Percentiles rank a stretch among this genome's conserved stretches.
phyloP scores from a whole-genome alignment of 1,140 invertebrate species.

The Euglossa dilemma region DNA sequence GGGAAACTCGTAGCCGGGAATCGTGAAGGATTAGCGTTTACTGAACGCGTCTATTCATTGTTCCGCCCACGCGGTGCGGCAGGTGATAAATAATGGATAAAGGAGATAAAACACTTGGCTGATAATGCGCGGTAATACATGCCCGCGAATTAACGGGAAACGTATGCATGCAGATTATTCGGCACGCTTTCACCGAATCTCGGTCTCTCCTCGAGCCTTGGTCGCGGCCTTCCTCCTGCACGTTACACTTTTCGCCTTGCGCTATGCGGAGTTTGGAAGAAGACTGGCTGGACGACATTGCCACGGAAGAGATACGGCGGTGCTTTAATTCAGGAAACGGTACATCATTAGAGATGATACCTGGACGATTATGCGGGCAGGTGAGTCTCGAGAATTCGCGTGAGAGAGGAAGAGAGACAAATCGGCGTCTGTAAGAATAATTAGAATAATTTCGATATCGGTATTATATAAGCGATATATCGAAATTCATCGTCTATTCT shows the following conservation, averaged over 20 bases:
- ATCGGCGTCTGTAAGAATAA: too few relatives aligned
- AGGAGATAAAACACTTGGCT: neutral
- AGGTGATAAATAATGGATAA: constrained; percentile 19
- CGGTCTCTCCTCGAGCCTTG: neutral
- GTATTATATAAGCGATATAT: too few relatives aligned
- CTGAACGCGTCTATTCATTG: neutral
- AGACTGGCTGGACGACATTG: too few relatives aligned
- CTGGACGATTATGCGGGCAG: too few relatives aligned
- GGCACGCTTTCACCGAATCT: constrained; percentile 48
- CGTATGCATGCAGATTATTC: constrained; percentile 13
- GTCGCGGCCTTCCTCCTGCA: neutral
- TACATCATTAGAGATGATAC: too few relatives aligned
- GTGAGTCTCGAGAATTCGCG: too few relatives aligned
- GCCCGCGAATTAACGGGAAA: constrained; percentile 17
- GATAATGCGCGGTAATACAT: constrained; percentile 5
- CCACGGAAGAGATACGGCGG: too few relatives aligned
- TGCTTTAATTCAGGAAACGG: neutral
- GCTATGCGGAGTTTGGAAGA: too few relatives aligned
- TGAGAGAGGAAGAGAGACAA: too few relatives aligned
- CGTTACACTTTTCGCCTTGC: neutral
- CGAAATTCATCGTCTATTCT: too few relatives aligned
- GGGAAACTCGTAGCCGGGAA: neutral
- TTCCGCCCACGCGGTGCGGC: neutral
- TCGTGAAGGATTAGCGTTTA: neutral
- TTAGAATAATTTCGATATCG: too few relatives aligned